phyloP scores from a whole-genome alignment of 2,888 invertebrate species.

The Dromius quadrimaculatus region DNA sequence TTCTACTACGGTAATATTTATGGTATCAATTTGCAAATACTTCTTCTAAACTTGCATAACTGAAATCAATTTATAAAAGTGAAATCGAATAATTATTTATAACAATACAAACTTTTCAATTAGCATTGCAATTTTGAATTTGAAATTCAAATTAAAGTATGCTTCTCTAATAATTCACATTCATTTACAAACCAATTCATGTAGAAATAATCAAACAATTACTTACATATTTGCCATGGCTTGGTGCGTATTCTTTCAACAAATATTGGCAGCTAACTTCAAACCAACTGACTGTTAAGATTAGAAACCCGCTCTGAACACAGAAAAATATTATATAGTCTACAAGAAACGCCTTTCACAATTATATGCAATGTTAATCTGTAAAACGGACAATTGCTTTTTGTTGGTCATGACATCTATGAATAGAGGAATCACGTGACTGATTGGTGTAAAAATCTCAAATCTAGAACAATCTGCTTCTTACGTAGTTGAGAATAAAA shows the following conservation, averaged over 20 bases:
- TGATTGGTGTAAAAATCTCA: background rate
- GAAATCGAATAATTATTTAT: too few species aligned
- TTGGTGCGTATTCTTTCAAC: conserved; percentile 59
- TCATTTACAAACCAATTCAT: background rate
- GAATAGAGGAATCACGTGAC: conserved; percentile 9
- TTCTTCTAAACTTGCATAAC: too few species aligned
- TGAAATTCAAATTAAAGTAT: too few species aligned
- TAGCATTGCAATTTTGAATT: too few species aligned
- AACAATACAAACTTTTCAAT: too few species aligned
- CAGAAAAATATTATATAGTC: too few species aligned
- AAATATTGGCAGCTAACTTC: background rate
- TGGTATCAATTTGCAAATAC: too few species aligned
- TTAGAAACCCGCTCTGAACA: conserved; percentile 7
- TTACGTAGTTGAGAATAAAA: conserved; percentile 4
- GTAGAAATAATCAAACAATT: conserved; percentile 1
- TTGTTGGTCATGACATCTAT: conserved; percentile 14
- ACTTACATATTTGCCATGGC: conserved; percentile 63
- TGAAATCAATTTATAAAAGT: too few species aligned
- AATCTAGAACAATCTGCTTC: conserved; percentile 7
- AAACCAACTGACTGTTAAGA: background rate
- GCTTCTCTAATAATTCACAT: too few species aligned
- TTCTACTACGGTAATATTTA: too few species aligned
- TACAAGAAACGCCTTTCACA: conserved; percentile 31
- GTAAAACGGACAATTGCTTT: too few species aligned
- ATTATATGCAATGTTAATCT: background rate